Conservation (phyloP, 2,113 vertebrate species). For the Delphinapterus leucas region DNA sequence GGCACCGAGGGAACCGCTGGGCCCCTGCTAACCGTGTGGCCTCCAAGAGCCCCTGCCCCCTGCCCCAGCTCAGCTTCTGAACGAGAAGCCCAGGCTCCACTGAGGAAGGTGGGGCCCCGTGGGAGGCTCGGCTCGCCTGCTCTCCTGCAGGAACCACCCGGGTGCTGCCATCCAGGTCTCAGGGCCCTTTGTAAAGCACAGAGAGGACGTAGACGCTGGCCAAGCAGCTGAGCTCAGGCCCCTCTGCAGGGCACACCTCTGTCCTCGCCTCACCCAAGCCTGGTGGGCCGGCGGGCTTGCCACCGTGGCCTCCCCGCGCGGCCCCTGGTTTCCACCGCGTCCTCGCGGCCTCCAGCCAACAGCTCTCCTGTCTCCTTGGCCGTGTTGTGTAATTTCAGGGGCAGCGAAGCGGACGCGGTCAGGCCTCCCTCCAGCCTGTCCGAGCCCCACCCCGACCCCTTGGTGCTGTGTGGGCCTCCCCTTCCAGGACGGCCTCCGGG, state of each 20-base stretch:
- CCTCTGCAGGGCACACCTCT: neutral
- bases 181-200: neutral
- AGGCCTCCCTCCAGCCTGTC: neutral
- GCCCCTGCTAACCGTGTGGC: neutral
- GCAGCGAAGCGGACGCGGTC: neutral
- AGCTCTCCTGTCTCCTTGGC: neutral
- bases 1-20: rapidly evolving
- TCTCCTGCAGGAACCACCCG: rapidly evolving
- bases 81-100: neutral
- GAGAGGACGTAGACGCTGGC: rapidly evolving
- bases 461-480: neutral
- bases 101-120: rapidly evolving
- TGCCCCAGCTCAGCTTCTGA: no score
- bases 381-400: no score
- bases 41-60: neutral
- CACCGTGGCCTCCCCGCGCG: neutral
- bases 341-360: neutral
- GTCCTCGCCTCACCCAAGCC: neutral
- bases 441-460: neutral
- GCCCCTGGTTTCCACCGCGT: neutral
- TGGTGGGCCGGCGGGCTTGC: rapidly evolving
- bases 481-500: neutral
- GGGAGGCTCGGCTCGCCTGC: neutral
- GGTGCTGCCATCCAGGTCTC: neutral
- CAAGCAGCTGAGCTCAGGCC: neutral